phyloP scores from a whole-genome alignment of 2,113 vertebrate species.

The Notechis scutatus region DNA sequence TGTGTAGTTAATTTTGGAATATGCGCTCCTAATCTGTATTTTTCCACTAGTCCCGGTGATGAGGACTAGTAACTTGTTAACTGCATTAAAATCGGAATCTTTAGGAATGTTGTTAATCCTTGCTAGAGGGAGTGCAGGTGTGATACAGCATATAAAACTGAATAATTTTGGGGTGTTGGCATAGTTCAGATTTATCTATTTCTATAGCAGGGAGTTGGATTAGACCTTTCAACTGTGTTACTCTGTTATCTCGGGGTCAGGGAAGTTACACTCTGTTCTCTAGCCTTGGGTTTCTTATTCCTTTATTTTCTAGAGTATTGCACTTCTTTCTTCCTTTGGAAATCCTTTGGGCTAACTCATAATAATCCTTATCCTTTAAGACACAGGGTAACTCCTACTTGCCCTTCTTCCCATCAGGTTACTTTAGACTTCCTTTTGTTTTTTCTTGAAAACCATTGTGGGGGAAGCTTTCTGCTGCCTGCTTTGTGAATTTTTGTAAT shows the following conservation, averaged over 20 bases:
- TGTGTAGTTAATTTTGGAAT: not conserved
- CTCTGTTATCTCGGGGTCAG: not conserved
- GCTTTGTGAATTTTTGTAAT: not conserved
- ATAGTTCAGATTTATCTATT: not conserved
- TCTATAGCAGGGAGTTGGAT: not conserved
- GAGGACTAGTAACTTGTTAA: not conserved
- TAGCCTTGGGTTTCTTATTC: not conserved
- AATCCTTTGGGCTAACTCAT: not conserved
- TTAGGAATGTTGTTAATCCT: not conserved
- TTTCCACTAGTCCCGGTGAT: not conserved
- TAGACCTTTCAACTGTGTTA: not conserved
- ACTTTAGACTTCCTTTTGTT: not conserved
- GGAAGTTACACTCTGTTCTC: not conserved
- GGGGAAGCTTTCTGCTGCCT: not conserved
- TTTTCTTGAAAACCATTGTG: not conserved
- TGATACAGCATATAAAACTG: not conserved
- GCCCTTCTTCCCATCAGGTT: not conserved
- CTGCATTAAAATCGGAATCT: not conserved
- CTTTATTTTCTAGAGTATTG: not conserved
- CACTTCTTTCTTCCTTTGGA: not conserved
- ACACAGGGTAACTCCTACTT: not conserved
- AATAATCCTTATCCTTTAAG: slow-evolving; percentile 17
- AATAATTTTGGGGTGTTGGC: not conserved
- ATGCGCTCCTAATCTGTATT: not conserved
- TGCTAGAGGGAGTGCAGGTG: not conserved